phyloP scores from a whole-genome alignment of 2,113 vertebrate genomes.

The Spilogale gracilis region DNA sequence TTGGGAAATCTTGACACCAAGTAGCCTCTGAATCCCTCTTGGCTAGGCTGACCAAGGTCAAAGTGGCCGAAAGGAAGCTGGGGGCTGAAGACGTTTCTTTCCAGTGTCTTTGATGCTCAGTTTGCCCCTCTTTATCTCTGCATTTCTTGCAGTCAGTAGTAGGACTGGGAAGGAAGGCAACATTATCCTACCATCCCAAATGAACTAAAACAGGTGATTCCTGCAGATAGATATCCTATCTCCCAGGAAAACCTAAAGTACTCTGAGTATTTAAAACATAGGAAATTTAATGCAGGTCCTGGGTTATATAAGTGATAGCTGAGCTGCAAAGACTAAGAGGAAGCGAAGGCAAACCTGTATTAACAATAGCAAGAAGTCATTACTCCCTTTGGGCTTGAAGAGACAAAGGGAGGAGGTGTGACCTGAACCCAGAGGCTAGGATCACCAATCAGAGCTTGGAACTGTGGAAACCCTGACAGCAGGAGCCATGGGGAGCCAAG shows the following conservation, averaged over 20 bases:
- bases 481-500: too few species aligned
- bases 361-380: not conserved
- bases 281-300: not conserved
- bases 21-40: not conserved
- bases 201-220: not conserved
- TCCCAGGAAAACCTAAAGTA: not conserved
- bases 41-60: not conserved
- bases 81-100: not conserved
- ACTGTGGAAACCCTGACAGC: not conserved
- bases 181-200: not conserved
- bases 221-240: not conserved
- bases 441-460: not conserved
- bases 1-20: not conserved
- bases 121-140: not conserved
- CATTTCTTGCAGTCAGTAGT: not conserved
- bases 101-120: not conserved
- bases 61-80: not conserved
- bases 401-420: not conserved
- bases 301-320: not conserved
- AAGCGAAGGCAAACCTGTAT: not conserved
- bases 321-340: not conserved
- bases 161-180: not conserved
- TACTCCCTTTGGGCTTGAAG: not conserved
- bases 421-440: not conserved
- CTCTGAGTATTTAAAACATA: not conserved